Evolutionary conservation across 1,140 invertebrate genomes (phyloP), one percentile per base, ranked within the genome.

Genomic region (Cotesia chilonis): DNA sequence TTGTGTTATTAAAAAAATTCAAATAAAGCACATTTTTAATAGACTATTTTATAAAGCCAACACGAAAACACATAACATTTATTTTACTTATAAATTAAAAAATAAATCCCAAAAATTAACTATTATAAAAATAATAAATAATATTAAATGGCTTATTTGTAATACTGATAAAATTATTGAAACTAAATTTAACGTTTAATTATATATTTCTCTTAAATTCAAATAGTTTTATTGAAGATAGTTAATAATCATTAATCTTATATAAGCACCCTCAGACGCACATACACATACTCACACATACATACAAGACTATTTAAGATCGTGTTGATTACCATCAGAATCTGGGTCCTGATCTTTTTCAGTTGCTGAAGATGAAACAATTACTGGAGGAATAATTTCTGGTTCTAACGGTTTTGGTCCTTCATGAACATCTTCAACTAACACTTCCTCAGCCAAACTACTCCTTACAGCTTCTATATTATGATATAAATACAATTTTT

Each of bases 401-500:
- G 82, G 82, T 71, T 85, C 79, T 7, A 82, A 73, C 1, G 82
- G 80, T 69, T 85, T 83, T 57, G 76, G 28, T 37, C 72, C 70
- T 75, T 78, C 79, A 65, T 86, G 81, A 17, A 77, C 60, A 59
- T 86, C 84, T 63, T 86, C 85, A 1, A 83, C 85, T 4, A 85
- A 81, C 3, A 85, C 90, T 80, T 90, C 89, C 82, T 91, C 91
- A 0, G 89, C 89, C 75, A 90, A 82, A 74, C 89, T 91, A 75
- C 88, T 90, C 66, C 90, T 89, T 55, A 92, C 88, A 0, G 92
- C 92, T 73, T 90, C 83, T 86, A 87, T 83, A 79, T 69, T 0
- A 60, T 35, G 5, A 66, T 0, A 68, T 14, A 52, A 12, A 68
- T 38, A 41, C 70, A 51, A 57, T 17, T 60, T 36, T 28, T 36